phyloP scores from a whole-genome alignment of 1,140 invertebrate genomes.

The Drosophila prosaltans region DNA sequence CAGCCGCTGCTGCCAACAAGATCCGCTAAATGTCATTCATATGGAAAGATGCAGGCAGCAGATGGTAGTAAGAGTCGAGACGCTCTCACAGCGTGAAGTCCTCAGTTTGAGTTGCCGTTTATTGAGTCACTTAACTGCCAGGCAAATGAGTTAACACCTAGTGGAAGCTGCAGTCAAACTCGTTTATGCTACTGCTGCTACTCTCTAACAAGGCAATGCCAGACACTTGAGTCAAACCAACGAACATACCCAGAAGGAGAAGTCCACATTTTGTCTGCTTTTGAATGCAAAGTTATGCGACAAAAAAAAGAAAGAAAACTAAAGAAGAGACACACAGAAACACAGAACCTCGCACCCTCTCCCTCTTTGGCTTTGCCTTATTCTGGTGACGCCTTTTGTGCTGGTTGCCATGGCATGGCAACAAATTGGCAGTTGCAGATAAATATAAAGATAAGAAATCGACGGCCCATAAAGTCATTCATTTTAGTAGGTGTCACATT shows the following conservation, averaged over 20 bases:
- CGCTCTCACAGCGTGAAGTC: conserved; percentile 59
- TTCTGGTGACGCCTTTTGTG: conserved; percentile 46
- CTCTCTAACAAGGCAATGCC: background rate
- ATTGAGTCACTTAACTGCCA: conserved; percentile 74
- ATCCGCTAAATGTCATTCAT: conserved; percentile 22
- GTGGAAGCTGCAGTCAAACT: conserved; percentile 30
- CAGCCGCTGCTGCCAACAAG: conserved; percentile 23
- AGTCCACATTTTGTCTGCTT: conserved; percentile 26
- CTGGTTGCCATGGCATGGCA: conserved; percentile 40
- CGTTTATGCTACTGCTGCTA: conserved; percentile 22
- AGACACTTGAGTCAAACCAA: background rate
- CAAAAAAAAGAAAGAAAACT: conserved; percentile 15
- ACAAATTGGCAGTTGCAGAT: conserved; percentile 76
- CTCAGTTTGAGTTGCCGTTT: conserved; percentile 69
- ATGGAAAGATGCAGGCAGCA: conserved; percentile 1
- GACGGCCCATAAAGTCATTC: conserved; percentile 48
- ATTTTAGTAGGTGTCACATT: conserved; percentile 79
- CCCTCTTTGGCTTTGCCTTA: conserved; percentile 33
- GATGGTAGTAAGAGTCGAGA: conserved; percentile 5
- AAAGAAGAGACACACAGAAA: background rate
- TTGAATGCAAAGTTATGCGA: conserved; percentile 76
- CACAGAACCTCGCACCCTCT: conserved; percentile 2
- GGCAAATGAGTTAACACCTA: conserved; percentile 77
- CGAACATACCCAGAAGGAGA: background rate
- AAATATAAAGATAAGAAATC: conserved; percentile 71